Conservation (phyloP, 2,113 vertebrate species). For the Condylura cristata region DNA sequence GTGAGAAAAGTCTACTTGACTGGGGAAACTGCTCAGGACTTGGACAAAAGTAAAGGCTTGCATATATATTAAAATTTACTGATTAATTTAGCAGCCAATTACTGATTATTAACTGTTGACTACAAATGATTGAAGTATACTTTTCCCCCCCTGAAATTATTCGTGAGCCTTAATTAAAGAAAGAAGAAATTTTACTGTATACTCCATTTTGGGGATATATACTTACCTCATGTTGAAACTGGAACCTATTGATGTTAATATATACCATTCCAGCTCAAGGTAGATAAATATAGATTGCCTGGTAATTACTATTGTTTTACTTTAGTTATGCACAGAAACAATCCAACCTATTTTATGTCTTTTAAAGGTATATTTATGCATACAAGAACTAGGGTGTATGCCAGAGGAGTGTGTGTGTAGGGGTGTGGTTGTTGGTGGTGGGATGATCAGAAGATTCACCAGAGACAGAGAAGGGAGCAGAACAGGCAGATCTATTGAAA, state of each 20-base stretch:
- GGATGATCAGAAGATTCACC: too few relatives aligned
- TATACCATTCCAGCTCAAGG: fast-evolving
- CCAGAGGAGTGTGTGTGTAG: too few relatives aligned
- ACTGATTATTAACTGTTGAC: constrained; percentile 81
- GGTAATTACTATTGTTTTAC: not conserved
- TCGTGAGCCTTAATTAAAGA: constrained; percentile 82
- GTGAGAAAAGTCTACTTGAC: too few relatives aligned
- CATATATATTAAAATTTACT: constrained; percentile 58
- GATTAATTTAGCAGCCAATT: constrained; percentile 81
- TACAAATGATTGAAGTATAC: constrained; percentile 81
- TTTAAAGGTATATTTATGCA: too few relatives aligned
- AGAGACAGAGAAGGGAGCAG: too few relatives aligned
- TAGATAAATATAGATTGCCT: not conserved
- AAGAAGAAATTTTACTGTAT: constrained; percentile 82
- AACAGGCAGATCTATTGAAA: too few relatives aligned
- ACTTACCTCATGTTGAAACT: not conserved
- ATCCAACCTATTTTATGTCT: not conserved
- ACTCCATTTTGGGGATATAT: constrained; percentile 68
- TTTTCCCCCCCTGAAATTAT: constrained; percentile 80
- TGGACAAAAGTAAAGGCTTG: not conserved
- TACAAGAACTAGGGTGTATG: too few relatives aligned
- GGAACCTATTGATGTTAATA: not conserved
- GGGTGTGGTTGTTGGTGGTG: too few relatives aligned
- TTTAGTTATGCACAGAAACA: not conserved
- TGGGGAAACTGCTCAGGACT: not conserved